Percentiles rank a stretch among this genome's conserved stretches.
These are phyloP conservation scores for Thinocorus orbignyianus DNA, from an alignment of 2,113 vertebrate species.

Conservation along the genomic window DNA sequence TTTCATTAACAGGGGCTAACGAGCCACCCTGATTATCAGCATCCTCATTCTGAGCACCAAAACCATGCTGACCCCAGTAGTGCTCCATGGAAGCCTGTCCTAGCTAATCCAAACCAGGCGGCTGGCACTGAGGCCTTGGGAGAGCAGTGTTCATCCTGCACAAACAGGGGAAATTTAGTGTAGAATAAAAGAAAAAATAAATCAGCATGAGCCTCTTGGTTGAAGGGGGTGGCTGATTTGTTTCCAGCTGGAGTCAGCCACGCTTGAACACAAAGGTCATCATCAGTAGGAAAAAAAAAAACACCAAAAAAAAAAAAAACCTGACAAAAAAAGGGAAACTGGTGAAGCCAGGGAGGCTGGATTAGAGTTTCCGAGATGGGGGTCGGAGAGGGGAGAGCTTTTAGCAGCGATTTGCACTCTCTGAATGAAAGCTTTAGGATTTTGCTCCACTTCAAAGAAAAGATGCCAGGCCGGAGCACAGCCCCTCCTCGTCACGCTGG, in stretches of 20 bases:
- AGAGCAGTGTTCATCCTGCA: rapidly evolving
- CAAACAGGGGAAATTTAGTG: neutral
- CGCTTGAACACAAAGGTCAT: neutral
- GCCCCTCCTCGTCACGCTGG: neutral
- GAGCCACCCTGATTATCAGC: neutral
- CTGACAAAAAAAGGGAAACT: neutral
- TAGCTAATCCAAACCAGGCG: neutral
- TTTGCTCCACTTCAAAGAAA: slow-evolving; percentile 51
- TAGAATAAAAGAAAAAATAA: neutral
- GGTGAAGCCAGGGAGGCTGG: neutral
- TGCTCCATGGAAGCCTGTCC: neutral
- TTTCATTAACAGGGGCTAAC: neutral
- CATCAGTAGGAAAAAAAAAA: neutral
- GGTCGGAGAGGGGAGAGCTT: slow-evolving; percentile 54
- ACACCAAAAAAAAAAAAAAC: neutral
- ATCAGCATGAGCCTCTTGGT: neutral
- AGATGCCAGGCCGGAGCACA: neutral
- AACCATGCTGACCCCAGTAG: neutral
- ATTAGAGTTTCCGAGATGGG: slow-evolving; percentile 6
- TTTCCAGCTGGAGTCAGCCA: neutral
- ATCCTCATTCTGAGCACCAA: neutral
- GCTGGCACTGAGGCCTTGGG: neutral
- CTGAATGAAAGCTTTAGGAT: slow-evolving; percentile 30
- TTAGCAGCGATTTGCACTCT: slow-evolving; percentile 50
- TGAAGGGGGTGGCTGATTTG: neutral